Evolutionary conservation across 2,797 vertebrate species (phyloP).

Genomic region (Syndactyla subalaris): DNA sequence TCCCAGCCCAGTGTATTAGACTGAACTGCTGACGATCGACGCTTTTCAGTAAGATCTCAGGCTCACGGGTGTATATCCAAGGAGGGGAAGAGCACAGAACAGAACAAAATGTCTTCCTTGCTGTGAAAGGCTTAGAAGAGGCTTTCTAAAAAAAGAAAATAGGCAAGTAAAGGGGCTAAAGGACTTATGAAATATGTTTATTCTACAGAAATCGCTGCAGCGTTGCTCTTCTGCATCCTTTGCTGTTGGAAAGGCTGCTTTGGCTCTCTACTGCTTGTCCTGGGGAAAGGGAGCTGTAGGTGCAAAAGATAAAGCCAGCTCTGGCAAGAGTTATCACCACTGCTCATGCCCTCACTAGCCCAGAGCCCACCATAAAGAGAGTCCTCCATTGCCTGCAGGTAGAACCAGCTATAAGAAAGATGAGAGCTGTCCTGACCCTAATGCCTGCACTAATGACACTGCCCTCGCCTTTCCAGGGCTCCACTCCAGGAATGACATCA

Average conservation of each 20-base stretch:
- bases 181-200: not conserved
- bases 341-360: not conserved
- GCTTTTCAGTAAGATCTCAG: not conserved
- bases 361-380: not conserved
- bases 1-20: not conserved
- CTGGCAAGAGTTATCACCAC: not conserved
- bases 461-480: not conserved
- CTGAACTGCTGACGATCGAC: not conserved
- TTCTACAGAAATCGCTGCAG: not conserved
- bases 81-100: not conserved
- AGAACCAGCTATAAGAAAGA: not conserved
- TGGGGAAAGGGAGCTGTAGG: not conserved
- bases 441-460: not conserved
- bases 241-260: not conserved
- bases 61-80: not conserved
- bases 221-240: not conserved
- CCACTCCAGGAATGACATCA: not conserved
- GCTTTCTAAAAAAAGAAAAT: not conserved
- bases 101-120: conserved; percentile 20
- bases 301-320: not conserved
- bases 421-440: not conserved
- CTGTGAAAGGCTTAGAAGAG: not conserved
- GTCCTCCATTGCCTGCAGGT: not conserved
- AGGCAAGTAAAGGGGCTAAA: not conserved
- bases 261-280: not conserved